Percentiles rank a stretch among this genome's conserved stretches.
Evolutionary conservation across 1,140 invertebrate species (phyloP).

Genomic region (Daktulosphaira vitifoliae): DNA sequence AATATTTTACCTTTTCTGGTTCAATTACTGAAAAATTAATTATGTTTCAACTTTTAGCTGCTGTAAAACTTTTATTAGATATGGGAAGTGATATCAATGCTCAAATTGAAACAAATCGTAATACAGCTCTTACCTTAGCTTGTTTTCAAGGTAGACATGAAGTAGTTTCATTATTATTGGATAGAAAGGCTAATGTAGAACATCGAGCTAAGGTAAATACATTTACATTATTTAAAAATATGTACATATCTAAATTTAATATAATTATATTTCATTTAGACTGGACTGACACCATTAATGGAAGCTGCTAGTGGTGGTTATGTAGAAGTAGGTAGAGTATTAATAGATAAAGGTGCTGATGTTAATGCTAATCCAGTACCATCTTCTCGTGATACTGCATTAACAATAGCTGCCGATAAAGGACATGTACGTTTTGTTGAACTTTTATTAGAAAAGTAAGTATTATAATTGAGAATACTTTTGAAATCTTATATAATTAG

Average conservation of each 20-base stretch:
- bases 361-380: constrained; percentile 98
- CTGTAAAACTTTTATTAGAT: constrained; percentile 83
- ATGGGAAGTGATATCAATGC: constrained; percentile 99
- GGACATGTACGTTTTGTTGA: constrained; percentile 96
- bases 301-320: constrained; percentile 98
- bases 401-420: constrained; percentile 98
- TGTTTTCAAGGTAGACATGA: constrained; percentile 99
- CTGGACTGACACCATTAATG: constrained; percentile 96
- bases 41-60: constrained; percentile 47
- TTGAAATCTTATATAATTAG: background rate
- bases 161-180: constrained; percentile 89
- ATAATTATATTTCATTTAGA: too few species aligned
- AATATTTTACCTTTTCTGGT: background rate
- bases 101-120: constrained; percentile 98
- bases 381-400: constrained; percentile 91
- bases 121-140: constrained; percentile 95
- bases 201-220: constrained; percentile 83
- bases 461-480: too few species aligned
- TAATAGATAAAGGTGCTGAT: constrained; percentile 94
- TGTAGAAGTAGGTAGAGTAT: constrained; percentile 91
- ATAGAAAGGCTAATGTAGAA: constrained; percentile 96
- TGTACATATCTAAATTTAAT: too few species aligned
- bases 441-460: constrained; percentile 53
- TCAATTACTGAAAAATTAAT: background rate
- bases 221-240: background rate